phyloP scores from a whole-genome alignment of 2,888 invertebrate species.

The Ctenicera cuprea region DNA sequence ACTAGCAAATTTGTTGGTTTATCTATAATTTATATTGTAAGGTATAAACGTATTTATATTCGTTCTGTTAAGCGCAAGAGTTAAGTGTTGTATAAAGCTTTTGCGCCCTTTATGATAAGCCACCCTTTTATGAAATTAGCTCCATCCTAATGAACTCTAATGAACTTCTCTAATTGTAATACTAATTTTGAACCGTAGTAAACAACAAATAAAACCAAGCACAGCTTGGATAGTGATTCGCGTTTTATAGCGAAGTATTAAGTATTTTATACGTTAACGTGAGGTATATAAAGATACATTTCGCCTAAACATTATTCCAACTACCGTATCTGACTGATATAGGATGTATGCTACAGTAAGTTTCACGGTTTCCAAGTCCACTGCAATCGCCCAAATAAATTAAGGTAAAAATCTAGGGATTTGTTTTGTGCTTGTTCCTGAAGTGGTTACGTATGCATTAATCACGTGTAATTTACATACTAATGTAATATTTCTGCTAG shows the following conservation, averaged over 20 bases:
- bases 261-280: background rate
- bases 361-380: slow-evolving; percentile 56
- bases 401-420: background rate
- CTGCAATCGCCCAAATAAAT: slow-evolving; percentile 39
- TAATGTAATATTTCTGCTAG: no score
- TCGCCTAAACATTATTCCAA: slow-evolving; percentile 18
- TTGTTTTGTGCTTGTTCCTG: background rate
- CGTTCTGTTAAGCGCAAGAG: no score
- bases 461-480: slow-evolving; percentile 6
- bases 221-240: slow-evolving; percentile 8
- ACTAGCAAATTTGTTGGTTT: no score
- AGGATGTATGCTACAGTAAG: slow-evolving; percentile 57
- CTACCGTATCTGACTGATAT: slow-evolving; percentile 48
- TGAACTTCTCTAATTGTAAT: slow-evolving; percentile 24
- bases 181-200: slow-evolving; percentile 14
- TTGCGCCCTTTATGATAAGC: background rate
- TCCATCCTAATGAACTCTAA: slow-evolving; percentile 18
- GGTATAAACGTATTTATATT: no score
- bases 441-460: background rate
- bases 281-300: slow-evolving; percentile 36
- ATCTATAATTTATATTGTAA: no score
- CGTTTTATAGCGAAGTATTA: background rate
- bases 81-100: no score
- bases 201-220: slow-evolving; percentile 24
- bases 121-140: slow-evolving; percentile 8